These are phyloP conservation scores for Aleiodes testaceus DNA, from an alignment of 2,888 invertebrate species.

Conservation along the genomic window DNA sequence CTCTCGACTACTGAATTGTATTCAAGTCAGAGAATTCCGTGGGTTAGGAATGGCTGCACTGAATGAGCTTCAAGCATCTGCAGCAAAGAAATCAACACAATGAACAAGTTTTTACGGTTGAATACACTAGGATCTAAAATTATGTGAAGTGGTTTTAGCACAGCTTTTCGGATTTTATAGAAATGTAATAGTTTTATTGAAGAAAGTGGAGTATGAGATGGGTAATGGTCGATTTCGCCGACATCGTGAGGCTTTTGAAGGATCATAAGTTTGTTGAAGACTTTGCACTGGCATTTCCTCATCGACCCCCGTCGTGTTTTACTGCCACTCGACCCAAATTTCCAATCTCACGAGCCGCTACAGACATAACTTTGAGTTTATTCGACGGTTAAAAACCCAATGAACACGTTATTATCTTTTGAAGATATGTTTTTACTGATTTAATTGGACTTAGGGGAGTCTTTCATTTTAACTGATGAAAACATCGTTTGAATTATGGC, in stretches of 20 bases:
- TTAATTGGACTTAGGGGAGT: too few relatives aligned
- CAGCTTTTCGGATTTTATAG: constrained; percentile 1
- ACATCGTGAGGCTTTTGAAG: constrained; percentile 18
- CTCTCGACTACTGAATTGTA: too few relatives aligned
- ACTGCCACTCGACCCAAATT: constrained; percentile 19
- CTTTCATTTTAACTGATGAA: too few relatives aligned
- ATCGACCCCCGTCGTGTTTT: constrained; percentile 12
- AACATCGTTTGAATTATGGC: too few relatives aligned
- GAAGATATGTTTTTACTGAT: too few relatives aligned
- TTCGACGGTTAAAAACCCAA: neutral
- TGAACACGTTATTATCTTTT: neutral
- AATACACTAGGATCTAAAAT: neutral
- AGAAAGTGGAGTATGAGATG: constrained; percentile 21
- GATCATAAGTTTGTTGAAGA: constrained; percentile 24
- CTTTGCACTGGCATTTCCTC: constrained; percentile 22
- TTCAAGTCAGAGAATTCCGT: too few relatives aligned
- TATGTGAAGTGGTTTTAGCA: constrained; percentile 1
- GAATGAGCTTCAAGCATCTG: too few relatives aligned
- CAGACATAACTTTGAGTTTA: neutral
- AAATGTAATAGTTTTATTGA: constrained; percentile 8
- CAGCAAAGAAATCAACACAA: too few relatives aligned
- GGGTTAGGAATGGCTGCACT: too few relatives aligned
- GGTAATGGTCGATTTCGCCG: constrained; percentile 27
- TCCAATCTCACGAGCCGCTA: neutral
- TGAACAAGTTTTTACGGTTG: constrained; percentile 33